Percentiles rank a stretch among this genome's conserved stretches.
phyloP scores from a whole-genome alignment of 2,797 vertebrate species.

The Eulemur albifrons region DNA sequence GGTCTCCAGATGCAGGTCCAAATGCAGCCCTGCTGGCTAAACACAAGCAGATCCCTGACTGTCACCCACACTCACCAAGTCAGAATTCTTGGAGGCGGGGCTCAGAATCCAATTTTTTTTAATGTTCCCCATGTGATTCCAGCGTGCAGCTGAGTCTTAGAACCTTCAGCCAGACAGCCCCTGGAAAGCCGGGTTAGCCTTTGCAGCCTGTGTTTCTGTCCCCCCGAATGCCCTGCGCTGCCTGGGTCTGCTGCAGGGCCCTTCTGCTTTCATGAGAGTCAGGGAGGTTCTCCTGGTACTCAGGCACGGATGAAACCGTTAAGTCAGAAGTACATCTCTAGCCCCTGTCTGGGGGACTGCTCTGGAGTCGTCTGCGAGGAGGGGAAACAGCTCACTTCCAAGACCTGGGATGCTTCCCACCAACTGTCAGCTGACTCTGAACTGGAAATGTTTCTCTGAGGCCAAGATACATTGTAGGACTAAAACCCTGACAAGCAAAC shows the following conservation, averaged over 20 bases:
- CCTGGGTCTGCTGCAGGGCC: neutral
- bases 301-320: neutral
- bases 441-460: neutral
- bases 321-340: neutral
- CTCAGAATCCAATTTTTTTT: neutral
- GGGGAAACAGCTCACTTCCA: neutral
- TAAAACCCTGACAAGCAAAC: neutral
- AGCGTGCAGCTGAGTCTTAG: neutral
- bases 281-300: neutral
- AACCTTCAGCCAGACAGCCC: neutral
- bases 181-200: neutral
- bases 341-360: no score
- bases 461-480: neutral
- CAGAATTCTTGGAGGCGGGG: neutral
- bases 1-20: neutral
- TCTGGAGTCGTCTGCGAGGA: accelerated
- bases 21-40: neutral
- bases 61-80: neutral
- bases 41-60: neutral
- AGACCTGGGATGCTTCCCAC: neutral
- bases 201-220: neutral
- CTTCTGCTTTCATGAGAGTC: neutral
- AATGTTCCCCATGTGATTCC: neutral
- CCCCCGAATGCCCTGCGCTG: accelerated
- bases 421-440: neutral